Evolutionary conservation across 2,113 vertebrate genomes (phyloP).

Genomic region (Choloepus hoffmanni): DNA sequence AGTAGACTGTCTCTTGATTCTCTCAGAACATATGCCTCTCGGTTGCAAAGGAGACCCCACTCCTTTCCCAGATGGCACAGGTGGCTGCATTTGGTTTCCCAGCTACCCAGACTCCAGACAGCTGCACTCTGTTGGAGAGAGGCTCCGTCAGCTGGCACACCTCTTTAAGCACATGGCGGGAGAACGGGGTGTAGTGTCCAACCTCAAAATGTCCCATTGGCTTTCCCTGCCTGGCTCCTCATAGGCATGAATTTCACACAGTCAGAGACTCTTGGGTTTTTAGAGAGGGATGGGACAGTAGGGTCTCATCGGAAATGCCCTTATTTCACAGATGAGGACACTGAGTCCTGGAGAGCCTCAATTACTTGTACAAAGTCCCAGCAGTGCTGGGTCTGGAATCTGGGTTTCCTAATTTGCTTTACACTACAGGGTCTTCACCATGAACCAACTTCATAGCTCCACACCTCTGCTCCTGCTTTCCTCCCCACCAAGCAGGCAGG

Average conservation of each 20-base stretch:
- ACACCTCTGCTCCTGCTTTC: fast-evolving
- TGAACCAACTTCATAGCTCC: fast-evolving
- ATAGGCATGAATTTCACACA: fast-evolving
- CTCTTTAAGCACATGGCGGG: background rate
- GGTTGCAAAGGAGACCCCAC: background rate
- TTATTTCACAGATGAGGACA: background rate
- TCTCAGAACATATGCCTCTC: background rate
- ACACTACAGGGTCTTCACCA: fast-evolving
- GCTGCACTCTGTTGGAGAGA: background rate
- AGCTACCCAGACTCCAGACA: background rate
- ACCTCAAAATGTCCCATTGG: background rate
- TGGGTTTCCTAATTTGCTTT: background rate
- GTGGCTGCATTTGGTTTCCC: background rate
- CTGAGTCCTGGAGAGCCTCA: background rate
- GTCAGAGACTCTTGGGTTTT: background rate
- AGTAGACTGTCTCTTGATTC: background rate
- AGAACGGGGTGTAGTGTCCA: background rate
- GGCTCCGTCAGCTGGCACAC: background rate
- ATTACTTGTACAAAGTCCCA: background rate
- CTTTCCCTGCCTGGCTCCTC: background rate
- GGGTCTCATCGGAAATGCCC: background rate
- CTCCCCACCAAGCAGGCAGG: background rate
- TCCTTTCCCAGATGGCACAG: background rate
- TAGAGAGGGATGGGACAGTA: background rate
- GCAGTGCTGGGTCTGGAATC: background rate